These are phyloP conservation scores for Unio pictorum DNA, from an alignment of 2,888 invertebrate genomes.

Conservation along the genomic window DNA sequence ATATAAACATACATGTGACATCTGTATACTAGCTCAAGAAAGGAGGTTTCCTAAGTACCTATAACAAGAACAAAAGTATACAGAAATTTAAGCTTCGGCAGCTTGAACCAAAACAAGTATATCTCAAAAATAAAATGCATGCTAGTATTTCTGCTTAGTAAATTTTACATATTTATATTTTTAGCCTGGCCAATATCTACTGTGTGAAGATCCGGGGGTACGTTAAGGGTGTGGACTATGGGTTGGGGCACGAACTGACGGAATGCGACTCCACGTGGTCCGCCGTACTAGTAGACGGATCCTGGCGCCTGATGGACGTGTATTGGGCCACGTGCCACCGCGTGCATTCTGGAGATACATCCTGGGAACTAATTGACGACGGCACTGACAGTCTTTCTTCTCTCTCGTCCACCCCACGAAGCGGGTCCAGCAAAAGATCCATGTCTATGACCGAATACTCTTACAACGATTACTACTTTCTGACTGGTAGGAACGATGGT, in stretches of 20 bases:
- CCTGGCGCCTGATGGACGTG: conserved; percentile 66
- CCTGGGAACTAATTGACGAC: conserved; percentile 42
- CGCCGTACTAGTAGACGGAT: conserved; percentile 64
- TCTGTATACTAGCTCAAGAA: no score
- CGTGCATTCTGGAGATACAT: conserved; percentile 47
- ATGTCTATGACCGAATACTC: conserved; percentile 36
- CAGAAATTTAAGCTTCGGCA: no score
- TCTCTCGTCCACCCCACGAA: conserved; percentile 27
- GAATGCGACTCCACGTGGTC: conserved; percentile 60
- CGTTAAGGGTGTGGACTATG: conserved; percentile 63
- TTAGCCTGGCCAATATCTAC: conserved; percentile 63
- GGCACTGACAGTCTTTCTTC: conserved; percentile 38
- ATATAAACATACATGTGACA: no score
- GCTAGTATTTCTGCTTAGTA: no score
- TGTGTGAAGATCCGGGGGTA: conserved; percentile 64
- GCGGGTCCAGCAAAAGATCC: conserved; percentile 2
- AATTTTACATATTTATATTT: background rate
- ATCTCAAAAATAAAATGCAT: no score
- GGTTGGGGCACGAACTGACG: conserved; percentile 33
- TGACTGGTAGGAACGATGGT: conserved; percentile 28
- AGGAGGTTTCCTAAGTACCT: no score
- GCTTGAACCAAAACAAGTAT: no score
- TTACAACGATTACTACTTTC: conserved; percentile 50
- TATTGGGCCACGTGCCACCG: conserved; percentile 67
- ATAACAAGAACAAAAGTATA: no score